A percentile compares a stretch with the other conserved stretches of the same genome.
Conservation (phyloP, 2,113 vertebrate species). For the Daubentonia madagascariensis region DNA sequence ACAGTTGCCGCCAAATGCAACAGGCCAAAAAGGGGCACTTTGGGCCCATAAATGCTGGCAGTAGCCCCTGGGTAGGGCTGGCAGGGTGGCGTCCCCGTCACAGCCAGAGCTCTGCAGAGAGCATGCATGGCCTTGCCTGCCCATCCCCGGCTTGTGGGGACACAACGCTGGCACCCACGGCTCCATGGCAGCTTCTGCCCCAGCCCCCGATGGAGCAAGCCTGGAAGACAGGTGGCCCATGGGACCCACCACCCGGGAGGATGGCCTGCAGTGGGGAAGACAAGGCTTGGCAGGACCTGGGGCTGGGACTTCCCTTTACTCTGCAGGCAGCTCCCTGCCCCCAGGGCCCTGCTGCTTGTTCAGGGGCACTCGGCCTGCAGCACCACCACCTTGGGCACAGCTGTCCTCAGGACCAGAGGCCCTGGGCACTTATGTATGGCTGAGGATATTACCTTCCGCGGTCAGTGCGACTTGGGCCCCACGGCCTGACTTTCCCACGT, state of each 20-base stretch:
- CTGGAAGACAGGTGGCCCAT: not conserved
- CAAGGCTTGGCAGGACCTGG: not conserved
- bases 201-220: not conserved
- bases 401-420: not conserved
- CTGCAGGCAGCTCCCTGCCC: not conserved
- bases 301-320: fast-evolving
- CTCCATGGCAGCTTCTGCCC: not conserved
- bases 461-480: not conserved
- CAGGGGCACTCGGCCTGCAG: fast-evolving
- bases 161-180: not conserved
- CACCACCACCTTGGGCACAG: not conserved
- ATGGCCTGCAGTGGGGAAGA: no score
- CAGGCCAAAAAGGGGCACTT: constrained; percentile 57
- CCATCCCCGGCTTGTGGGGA: not conserved
- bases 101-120: not conserved
- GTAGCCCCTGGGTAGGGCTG: constrained; percentile 37
- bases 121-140: not conserved
- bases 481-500: fast-evolving
- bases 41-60: constrained; percentile 26
- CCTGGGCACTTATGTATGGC: not conserved
- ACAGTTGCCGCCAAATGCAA: constrained; percentile 71
- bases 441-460: not conserved
- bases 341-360: not conserved
- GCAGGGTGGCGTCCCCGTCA: not conserved
- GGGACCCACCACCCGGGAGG: not conserved